phyloP scores from a whole-genome alignment of 2,797 vertebrate genomes.

The Pteronotus mesoamericanus region DNA sequence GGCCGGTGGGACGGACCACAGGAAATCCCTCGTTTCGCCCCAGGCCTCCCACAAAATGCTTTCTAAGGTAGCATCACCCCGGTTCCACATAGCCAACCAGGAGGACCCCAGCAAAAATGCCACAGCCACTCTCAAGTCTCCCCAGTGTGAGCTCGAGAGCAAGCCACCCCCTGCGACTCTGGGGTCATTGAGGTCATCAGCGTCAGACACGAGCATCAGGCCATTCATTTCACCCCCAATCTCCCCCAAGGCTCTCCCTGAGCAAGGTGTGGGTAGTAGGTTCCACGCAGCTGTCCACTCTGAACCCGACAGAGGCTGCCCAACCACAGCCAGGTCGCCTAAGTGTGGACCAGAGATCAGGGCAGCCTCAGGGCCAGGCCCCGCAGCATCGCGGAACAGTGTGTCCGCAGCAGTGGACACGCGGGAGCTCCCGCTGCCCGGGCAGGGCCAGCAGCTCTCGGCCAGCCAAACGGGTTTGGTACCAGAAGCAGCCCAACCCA shows the following conservation, averaged over 20 bases:
- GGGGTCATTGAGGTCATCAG: slow-evolving; percentile 45
- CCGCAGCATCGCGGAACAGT: neutral
- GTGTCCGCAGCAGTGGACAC: accelerated
- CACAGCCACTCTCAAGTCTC: neutral
- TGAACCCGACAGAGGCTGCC: slow-evolving; percentile 67
- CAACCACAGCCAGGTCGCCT: slow-evolving; percentile 14
- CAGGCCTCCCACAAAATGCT: slow-evolving; percentile 80
- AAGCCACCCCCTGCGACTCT: slow-evolving; percentile 16
- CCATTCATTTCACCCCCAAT: slow-evolving; percentile 69
- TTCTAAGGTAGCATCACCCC: slow-evolving; percentile 72
- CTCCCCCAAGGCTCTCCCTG: slow-evolving; percentile 81
- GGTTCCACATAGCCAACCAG: slow-evolving; percentile 69
- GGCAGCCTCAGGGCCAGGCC: slow-evolving; percentile 33
- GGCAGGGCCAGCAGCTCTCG: neutral
- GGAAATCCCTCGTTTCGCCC: slow-evolving; percentile 78
- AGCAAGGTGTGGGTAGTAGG: slow-evolving; percentile 67
- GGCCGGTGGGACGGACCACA: slow-evolving; percentile 73
- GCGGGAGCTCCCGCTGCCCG: neutral
- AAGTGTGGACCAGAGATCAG: slow-evolving; percentile 66
- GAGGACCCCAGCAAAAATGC: slow-evolving; percentile 57
- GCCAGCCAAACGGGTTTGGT: neutral
- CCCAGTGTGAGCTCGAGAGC: slow-evolving; percentile 48
- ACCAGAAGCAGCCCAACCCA: neutral
- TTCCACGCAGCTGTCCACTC: slow-evolving; percentile 73
- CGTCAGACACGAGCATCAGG: slow-evolving; percentile 68